A percentile compares a stretch with the other conserved stretches of the same genome.
These are phyloP conservation scores for Listrodromus nycthemerus DNA, from an alignment of 2,888 invertebrate species.

Conservation along the genomic window DNA sequence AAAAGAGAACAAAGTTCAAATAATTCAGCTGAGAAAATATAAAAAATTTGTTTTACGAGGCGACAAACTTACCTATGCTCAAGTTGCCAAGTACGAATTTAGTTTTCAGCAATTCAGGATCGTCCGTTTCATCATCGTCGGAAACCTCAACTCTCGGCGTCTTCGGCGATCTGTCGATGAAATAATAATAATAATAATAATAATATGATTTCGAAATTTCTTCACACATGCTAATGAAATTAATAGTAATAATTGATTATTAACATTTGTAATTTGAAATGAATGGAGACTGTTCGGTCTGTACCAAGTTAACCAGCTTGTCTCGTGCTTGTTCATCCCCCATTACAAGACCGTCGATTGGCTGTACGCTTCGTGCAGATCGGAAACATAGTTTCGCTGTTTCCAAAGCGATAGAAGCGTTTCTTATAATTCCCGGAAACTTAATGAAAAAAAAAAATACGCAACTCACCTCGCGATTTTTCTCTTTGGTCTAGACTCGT, in stretches of 20 bases:
- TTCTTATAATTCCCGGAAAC: not conserved
- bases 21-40: not conserved
- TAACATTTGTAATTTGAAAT: not conserved
- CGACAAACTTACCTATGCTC: constrained; percentile 74
- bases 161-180: constrained; percentile 79
- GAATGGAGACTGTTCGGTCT: constrained; percentile 74
- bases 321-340: constrained; percentile 70
- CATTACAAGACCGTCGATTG: constrained; percentile 46
- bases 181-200: constrained; percentile 30
- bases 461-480: constrained; percentile 81
- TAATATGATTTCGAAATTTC: not conserved
- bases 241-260: not conserved
- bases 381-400: constrained; percentile 77
- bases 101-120: constrained; percentile 85
- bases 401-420: constrained; percentile 81
- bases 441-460: not conserved
- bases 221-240: not conserved
- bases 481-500: constrained; percentile 81
- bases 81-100: constrained; percentile 85
- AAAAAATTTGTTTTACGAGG: not conserved
- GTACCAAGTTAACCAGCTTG: constrained; percentile 79
- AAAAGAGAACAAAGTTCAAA: constrained; percentile 23
- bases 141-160: constrained; percentile 72
- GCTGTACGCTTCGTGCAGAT: constrained; percentile 82
- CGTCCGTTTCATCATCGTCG: constrained; percentile 83